phyloP scores from a whole-genome alignment of 1,140 invertebrate species.

The Heterodera carotae region DNA sequence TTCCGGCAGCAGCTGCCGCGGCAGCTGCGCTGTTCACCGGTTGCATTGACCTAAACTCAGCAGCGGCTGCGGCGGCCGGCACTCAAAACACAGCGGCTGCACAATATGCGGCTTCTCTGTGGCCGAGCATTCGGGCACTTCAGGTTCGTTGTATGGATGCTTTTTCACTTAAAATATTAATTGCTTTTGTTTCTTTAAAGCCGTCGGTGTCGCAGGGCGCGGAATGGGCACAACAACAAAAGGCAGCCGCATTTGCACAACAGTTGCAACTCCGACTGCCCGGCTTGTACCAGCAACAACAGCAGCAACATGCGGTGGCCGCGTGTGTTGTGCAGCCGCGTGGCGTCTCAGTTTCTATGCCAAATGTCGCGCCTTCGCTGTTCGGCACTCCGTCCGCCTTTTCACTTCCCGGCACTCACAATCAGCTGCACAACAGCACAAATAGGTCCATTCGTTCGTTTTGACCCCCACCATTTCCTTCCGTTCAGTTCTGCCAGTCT shows the following conservation, averaged over 20 bases:
- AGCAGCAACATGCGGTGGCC: conserved; percentile 12
- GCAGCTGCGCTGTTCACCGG: conserved; percentile 34
- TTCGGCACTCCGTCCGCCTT: conserved; percentile 30
- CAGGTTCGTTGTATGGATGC: neutral
- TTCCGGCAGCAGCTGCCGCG: conserved; percentile 38
- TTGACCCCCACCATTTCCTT: neutral
- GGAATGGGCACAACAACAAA: conserved; percentile 34
- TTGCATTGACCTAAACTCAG: conserved; percentile 17
- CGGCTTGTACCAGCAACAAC: conserved; percentile 22
- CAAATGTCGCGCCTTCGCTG: conserved; percentile 8
- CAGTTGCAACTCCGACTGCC: conserved; percentile 30
- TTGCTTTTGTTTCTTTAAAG: neutral
- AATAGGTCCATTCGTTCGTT: neutral
- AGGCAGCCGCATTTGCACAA: conserved; percentile 25
- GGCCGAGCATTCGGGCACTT: conserved; percentile 25
- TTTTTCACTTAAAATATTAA: neutral
- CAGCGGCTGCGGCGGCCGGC: conserved; percentile 20
- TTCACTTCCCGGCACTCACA: conserved; percentile 12
- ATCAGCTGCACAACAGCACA: conserved; percentile 1
- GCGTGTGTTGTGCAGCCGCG: neutral
- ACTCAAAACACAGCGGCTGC: conserved; percentile 6
- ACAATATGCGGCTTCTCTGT: conserved; percentile 33
- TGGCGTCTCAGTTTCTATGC: neutral
- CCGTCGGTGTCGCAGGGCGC: conserved; percentile 2
- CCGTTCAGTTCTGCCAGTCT: neutral